These are phyloP conservation scores for Drosophila hydei DNA, from an alignment of 1,140 invertebrate genomes.

Conservation along the genomic window DNA sequence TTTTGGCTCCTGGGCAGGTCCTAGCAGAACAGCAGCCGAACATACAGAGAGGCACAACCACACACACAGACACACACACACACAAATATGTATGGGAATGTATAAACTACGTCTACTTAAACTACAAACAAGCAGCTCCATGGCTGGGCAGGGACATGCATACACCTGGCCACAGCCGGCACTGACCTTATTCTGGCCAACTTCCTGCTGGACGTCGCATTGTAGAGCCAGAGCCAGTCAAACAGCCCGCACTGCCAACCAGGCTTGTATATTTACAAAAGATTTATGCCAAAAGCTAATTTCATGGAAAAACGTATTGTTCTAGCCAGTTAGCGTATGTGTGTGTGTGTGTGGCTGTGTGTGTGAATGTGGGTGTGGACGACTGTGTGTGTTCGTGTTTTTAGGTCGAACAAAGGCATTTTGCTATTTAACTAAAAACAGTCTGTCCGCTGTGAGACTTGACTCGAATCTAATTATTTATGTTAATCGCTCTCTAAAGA, in stretches of 20 bases:
- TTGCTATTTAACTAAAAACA: slow-evolving; percentile 55
- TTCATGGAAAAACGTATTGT: slow-evolving; percentile 81
- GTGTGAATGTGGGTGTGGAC: slow-evolving; percentile 10
- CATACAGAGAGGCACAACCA: slow-evolving; percentile 3
- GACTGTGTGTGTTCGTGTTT: slow-evolving; percentile 32
- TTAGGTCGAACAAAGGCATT: slow-evolving; percentile 60
- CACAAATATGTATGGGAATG: slow-evolving; percentile 39
- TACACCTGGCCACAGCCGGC: slow-evolving; percentile 45
- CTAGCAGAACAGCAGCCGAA: slow-evolving; percentile 17
- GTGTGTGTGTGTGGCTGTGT: slow-evolving; percentile 6
- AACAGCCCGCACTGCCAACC: slow-evolving; percentile 3
- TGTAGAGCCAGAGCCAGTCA: slow-evolving; percentile 4
- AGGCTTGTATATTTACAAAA: slow-evolving; percentile 68
- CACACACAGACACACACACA: slow-evolving; percentile 12
- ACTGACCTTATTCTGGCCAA: slow-evolving; percentile 20
- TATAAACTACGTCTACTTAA: slow-evolving; percentile 77
- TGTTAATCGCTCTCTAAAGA: slow-evolving; percentile 77
- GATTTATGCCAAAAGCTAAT: slow-evolving; percentile 81
- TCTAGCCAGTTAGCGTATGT: slow-evolving; percentile 15
- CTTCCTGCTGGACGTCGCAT: slow-evolving; percentile 18
- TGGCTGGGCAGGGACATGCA: slow-evolving; percentile 13
- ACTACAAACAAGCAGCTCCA: slow-evolving; percentile 37
- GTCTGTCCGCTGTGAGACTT: slow-evolving; percentile 46
- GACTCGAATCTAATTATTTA: slow-evolving; percentile 75
- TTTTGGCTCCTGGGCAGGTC: slow-evolving; percentile 40